Conservation (phyloP, 2,888 invertebrate species). For the Spatulosminthurus flaviceps region DNA sequence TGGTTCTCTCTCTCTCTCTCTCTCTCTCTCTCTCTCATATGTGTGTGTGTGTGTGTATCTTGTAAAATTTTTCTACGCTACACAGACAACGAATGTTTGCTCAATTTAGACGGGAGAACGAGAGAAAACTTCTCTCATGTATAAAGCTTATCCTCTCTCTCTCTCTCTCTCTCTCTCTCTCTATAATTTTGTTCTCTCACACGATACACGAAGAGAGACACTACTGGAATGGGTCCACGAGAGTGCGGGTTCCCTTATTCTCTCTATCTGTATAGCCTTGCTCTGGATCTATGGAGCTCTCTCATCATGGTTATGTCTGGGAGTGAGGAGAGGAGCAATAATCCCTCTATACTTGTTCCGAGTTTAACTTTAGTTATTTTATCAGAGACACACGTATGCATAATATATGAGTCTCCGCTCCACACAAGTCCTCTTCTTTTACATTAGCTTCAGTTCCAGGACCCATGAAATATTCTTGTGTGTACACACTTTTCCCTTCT, state of each 20-base stretch:
- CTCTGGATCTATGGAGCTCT: neutral
- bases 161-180: neutral
- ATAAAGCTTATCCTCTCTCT: neutral
- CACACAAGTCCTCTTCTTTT: neutral
- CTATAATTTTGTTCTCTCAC: neutral
- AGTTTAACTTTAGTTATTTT: neutral
- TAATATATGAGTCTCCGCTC: neutral
- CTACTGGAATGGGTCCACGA: too few species aligned
- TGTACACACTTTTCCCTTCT: neutral
- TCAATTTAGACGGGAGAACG: neutral
- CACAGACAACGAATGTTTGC: neutral
- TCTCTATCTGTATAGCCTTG: too few species aligned
- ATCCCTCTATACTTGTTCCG: neutral
- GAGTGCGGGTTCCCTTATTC: too few species aligned
- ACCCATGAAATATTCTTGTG: neutral
- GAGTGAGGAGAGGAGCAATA: neutral
- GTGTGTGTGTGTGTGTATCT: too few species aligned
- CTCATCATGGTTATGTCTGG: neutral
- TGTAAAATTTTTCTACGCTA: neutral
- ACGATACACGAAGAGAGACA: too few species aligned
- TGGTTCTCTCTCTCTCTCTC: too few species aligned
- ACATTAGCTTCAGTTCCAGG: slow-evolving; percentile 4
- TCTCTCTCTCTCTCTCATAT: too few species aligned
- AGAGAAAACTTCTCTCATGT: neutral
- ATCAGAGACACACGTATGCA: slow-evolving; percentile 4